Conservation (phyloP, 2,888 invertebrate species). For the Aricia artaxerxes region DNA sequence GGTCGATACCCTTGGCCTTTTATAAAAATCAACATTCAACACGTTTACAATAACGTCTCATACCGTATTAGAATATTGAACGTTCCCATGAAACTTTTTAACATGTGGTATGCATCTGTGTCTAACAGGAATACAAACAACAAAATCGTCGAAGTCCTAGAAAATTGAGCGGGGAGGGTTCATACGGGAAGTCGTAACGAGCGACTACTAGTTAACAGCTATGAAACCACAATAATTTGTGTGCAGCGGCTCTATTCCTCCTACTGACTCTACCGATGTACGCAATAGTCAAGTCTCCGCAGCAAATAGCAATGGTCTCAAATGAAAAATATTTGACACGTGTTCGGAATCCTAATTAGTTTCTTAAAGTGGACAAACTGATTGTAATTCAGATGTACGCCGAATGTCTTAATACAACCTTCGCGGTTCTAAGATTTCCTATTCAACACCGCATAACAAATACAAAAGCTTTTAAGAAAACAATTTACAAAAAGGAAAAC, state of each 20-base stretch:
- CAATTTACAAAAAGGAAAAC: neutral
- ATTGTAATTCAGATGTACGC: slow-evolving; percentile 19
- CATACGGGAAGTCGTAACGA: slow-evolving; percentile 6
- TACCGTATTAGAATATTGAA: slow-evolving; percentile 13
- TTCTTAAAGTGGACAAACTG: slow-evolving; percentile 12
- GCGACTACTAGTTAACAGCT: neutral
- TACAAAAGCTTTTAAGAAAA: neutral
- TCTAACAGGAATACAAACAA: neutral
- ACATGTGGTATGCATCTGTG: slow-evolving; percentile 24
- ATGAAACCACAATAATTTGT: neutral
- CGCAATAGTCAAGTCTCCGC: neutral
- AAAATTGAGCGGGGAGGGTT: neutral
- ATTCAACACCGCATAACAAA: neutral
- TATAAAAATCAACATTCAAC: neutral
- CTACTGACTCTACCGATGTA: neutral
- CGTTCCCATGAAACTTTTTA: slow-evolving; percentile 17
- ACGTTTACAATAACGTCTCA: neutral
- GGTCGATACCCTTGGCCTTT: neutral
- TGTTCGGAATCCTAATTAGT: slow-evolving; percentile 38
- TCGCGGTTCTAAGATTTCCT: neutral
- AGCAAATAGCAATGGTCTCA: slow-evolving; percentile 16
- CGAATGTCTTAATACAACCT: slow-evolving; percentile 9
- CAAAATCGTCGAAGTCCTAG: neutral
- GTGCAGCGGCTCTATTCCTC: neutral
- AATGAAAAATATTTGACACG: slow-evolving; percentile 36